Percentiles rank a stretch among this genome's conserved stretches.
Conservation (phyloP, 2,888 invertebrate genomes). For the Laspeyria flexula region DNA sequence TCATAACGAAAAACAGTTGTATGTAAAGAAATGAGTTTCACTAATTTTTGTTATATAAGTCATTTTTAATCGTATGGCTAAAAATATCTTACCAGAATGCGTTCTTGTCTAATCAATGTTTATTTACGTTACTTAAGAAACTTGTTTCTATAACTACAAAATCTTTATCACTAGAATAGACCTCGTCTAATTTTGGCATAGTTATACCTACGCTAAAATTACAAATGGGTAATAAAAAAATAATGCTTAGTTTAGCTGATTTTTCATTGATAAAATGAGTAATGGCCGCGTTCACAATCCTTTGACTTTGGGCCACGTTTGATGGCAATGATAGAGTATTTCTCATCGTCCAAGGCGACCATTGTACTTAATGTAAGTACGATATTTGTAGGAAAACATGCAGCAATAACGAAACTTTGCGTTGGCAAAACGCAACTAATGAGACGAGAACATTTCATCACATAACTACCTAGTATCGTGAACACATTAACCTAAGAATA, state of each 20-base stretch:
- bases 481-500: constrained; percentile 36
- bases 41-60: constrained; percentile 25
- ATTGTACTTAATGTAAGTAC: constrained; percentile 30
- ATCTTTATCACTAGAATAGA: neutral
- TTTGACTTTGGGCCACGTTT: constrained; percentile 33
- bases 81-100: constrained; percentile 1
- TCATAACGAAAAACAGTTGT: constrained; percentile 18
- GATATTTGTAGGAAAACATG: constrained; percentile 27
- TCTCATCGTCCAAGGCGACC: constrained; percentile 44
- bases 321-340: constrained; percentile 39
- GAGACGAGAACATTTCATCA: constrained; percentile 47
- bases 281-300: constrained; percentile 22
- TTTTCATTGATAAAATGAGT: constrained; percentile 15
- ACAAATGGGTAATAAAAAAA: constrained; percentile 12
- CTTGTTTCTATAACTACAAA: neutral
- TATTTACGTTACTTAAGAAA: too few species aligned
- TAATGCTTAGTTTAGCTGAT: constrained; percentile 14
- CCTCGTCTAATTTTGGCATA: neutral
- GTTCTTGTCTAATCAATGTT: too few species aligned
- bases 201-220: constrained; percentile 3
- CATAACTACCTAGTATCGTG: constrained; percentile 15
- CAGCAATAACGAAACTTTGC: constrained; percentile 26
- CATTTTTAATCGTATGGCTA: constrained; percentile 12
- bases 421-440: constrained; percentile 46
- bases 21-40: constrained; percentile 20